Conservation (phyloP, 2,888 invertebrate species). For the Ethmia dodecea region DNA sequence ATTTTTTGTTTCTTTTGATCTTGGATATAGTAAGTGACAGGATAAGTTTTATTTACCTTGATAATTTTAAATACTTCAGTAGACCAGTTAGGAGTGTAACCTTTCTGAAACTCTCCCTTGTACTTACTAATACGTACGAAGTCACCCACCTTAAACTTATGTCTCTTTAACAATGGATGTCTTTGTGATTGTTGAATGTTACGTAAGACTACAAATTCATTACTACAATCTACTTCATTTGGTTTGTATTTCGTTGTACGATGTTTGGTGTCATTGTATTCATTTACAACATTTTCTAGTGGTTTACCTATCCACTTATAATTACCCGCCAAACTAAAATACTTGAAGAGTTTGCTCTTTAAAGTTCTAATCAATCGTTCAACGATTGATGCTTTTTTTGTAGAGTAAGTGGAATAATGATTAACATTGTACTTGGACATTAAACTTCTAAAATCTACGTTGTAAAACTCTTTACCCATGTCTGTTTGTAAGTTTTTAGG, state of each 20-base stretch:
- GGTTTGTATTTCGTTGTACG: conserved; percentile 2
- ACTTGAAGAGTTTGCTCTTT: conserved; percentile 15
- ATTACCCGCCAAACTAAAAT: neutral
- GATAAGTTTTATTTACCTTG: neutral
- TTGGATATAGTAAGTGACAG: neutral
- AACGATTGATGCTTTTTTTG: neutral
- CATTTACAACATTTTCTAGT: neutral
- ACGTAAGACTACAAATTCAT: neutral
- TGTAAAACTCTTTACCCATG: too few species aligned
- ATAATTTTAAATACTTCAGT: too few species aligned
- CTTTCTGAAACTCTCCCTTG: conserved; percentile 24
- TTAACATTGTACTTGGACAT: neutral
- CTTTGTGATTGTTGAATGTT: too few species aligned
- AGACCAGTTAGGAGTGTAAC: too few species aligned
- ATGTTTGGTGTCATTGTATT: conserved; percentile 1
- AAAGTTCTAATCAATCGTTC: neutral
- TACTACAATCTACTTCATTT: neutral
- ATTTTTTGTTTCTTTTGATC: neutral
- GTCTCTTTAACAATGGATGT: too few species aligned
- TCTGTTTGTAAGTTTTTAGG: too few species aligned
- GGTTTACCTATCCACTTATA: neutral
- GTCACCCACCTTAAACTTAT: conserved; percentile 12
- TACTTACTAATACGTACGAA: too few species aligned
- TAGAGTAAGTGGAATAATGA: conserved; percentile 1
- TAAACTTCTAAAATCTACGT: neutral